Percentiles rank a stretch among this genome's conserved stretches.
Evolutionary conservation across 2,797 vertebrate species (phyloP).

Genomic region (Okamejei kenojei): DNA sequence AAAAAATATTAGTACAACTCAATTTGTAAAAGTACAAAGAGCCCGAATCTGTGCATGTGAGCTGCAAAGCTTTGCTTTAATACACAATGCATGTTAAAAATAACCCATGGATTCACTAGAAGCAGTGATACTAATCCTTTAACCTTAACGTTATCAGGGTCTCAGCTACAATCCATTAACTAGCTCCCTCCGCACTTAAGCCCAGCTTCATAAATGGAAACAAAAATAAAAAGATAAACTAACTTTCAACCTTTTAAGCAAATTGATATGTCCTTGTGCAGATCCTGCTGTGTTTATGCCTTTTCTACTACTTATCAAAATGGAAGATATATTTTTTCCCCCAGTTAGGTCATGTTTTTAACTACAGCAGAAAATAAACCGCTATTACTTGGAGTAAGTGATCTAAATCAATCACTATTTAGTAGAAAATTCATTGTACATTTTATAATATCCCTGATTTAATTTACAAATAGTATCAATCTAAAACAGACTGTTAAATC

Average conservation of each 20-base stretch:
- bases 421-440: constrained; percentile 9
- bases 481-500: neutral
- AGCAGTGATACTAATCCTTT: constrained; percentile 45
- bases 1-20: constrained; percentile 41
- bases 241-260: constrained; percentile 19
- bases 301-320: constrained; percentile 2
- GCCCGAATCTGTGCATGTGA: constrained; percentile 48
- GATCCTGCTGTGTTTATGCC: neutral
- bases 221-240: neutral
- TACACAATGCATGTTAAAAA: constrained; percentile 43
- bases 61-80: constrained; percentile 47
- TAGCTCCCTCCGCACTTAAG: constrained; percentile 1
- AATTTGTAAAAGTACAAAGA: constrained; percentile 54
- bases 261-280: neutral
- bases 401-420: neutral
- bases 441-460: constrained; percentile 16
- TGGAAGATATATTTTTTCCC: neutral
- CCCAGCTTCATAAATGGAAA: constrained; percentile 27
- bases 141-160: constrained; percentile 43
- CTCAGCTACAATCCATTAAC: constrained; percentile 45
- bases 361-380: neutral
- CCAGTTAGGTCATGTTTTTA: neutral
- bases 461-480: constrained; percentile 2
- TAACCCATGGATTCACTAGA: constrained; percentile 11
- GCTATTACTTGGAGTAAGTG: neutral